A percentile compares a stretch with the other conserved stretches of the same genome.
Evolutionary conservation across 2,113 vertebrate genomes (phyloP).

Genomic region (Cryptomyrus ogoouensis): DNA sequence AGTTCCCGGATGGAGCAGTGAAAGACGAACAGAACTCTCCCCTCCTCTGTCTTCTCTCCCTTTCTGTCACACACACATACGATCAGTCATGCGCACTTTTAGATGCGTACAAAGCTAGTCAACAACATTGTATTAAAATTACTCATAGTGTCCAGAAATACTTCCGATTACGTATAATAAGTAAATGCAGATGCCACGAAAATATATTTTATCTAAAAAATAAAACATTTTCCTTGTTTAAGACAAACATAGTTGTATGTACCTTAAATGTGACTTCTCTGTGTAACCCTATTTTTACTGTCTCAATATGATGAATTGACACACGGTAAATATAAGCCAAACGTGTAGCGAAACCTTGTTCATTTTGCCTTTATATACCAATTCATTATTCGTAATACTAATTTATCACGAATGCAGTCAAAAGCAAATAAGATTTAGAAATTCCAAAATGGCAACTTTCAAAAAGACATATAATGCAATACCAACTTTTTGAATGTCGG

Average conservation of each 20-base stretch:
- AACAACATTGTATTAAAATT: conserved; percentile 28
- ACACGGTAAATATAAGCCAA: background rate
- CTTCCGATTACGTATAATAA: background rate
- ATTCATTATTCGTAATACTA: background rate
- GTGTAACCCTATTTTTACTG: background rate
- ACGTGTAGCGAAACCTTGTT: background rate
- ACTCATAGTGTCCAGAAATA: conserved; percentile 12
- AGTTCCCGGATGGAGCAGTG: conserved; percentile 83
- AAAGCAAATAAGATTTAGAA: background rate
- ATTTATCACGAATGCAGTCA: background rate
- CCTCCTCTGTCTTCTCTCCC: conserved; percentile 37
- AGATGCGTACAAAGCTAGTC: conserved; percentile 11
- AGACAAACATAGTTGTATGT: background rate
- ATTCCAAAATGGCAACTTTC: background rate
- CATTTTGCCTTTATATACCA: background rate
- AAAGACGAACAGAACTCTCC: conserved; percentile 51
- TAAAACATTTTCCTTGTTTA: background rate
- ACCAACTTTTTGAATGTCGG: background rate
- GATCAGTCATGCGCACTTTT: conserved; percentile 43
- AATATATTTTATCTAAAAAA: background rate
- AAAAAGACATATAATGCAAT: background rate
- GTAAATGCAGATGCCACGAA: background rate
- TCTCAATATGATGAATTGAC: background rate
- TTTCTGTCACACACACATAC: conserved; percentile 31
- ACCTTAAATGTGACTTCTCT: background rate